phyloP scores from a whole-genome alignment of 2,113 vertebrate genomes.

The Psilopogon haemacephalus region DNA sequence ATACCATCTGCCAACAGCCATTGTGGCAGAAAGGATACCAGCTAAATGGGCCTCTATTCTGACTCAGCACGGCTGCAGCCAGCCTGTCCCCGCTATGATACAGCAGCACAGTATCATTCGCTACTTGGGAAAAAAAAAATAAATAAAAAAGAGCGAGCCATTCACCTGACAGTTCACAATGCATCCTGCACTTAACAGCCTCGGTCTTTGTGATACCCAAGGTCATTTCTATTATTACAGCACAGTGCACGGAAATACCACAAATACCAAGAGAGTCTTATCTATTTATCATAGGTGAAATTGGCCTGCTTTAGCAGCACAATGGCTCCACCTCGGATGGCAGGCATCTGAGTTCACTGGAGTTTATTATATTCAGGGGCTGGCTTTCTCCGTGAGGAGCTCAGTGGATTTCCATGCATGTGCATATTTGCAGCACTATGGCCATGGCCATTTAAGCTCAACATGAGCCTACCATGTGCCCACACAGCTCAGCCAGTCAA shows the following conservation, averaged over 20 bases:
- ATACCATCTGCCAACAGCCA: background rate
- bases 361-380: background rate
- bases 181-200: background rate
- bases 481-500: no score
- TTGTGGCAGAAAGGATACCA: slow-evolving; percentile 25
- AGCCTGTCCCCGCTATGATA: background rate
- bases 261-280: slow-evolving; percentile 49
- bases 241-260: slow-evolving; percentile 64
- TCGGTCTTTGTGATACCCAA: slow-evolving; percentile 40
- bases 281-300: slow-evolving; percentile 59
- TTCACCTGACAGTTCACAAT: slow-evolving; percentile 47
- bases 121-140: background rate
- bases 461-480: no score
- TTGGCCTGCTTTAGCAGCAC: slow-evolving; percentile 18
- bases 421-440: fast-evolving
- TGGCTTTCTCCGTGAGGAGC: background rate
- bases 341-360: background rate
- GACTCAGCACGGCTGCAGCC: slow-evolving; percentile 41
- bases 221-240: slow-evolving; percentile 59
- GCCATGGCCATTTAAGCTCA: fast-evolving
- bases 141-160: background rate
- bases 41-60: slow-evolving; percentile 13
- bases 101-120: background rate
- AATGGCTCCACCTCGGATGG: background rate
- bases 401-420: background rate